These are phyloP conservation scores for Atrichornis clamosus DNA, from an alignment of 2,113 vertebrate genomes.

Conservation along the genomic window DNA sequence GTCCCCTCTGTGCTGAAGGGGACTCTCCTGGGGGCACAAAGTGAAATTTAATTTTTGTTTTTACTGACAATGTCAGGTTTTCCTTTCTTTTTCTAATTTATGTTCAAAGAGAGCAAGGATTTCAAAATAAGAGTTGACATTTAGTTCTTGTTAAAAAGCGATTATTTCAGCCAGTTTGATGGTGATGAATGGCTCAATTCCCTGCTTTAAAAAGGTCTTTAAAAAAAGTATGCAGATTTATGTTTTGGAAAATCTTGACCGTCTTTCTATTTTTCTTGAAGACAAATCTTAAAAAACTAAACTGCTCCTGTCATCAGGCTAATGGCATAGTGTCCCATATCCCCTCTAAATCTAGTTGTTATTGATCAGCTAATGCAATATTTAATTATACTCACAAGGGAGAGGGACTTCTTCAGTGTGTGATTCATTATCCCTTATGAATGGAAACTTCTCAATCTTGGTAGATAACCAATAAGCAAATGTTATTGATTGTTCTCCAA, in stretches of 20 bases:
- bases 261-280: neutral
- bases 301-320: neutral
- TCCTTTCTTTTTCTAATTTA: neutral
- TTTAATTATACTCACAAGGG: conserved; percentile 6
- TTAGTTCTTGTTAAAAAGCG: neutral
- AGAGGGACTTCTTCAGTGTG: conserved; percentile 10
- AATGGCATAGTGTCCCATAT: neutral
- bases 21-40: neutral
- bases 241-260: neutral
- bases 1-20: neutral
- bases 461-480: conserved; percentile 39
- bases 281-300: neutral
- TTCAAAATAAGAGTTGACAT: neutral
- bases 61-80: neutral
- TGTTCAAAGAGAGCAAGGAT: neutral
- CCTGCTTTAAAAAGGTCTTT: neutral
- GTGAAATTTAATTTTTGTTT: neutral
- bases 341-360: conserved; percentile 25
- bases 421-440: conserved; percentile 39
- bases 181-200: neutral
- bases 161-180: neutral
- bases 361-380: conserved; percentile 47
- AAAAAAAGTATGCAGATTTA: neutral
- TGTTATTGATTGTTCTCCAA: conserved; percentile 23
- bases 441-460: conserved; percentile 26